These are phyloP conservation scores for Toxotes jaculatrix DNA, from an alignment of 2,113 vertebrate genomes.

Conservation along the genomic window DNA sequence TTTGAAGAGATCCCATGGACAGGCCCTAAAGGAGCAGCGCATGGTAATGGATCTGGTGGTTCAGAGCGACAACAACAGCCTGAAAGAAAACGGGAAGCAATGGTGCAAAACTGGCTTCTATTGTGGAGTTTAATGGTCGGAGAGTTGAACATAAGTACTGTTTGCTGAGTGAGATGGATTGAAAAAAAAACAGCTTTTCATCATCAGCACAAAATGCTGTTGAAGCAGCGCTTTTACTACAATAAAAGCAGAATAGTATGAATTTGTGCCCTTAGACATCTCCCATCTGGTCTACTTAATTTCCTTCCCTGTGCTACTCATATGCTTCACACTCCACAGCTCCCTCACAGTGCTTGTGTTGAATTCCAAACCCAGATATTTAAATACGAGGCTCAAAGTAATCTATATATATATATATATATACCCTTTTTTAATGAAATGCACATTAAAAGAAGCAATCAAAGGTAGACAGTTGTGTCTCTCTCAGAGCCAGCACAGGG, in stretches of 20 bases:
- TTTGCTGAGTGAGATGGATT: constrained; percentile 59
- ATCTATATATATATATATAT: background rate
- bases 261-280: constrained; percentile 61
- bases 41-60: background rate
- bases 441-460: constrained; percentile 10
- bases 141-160: background rate
- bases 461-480: background rate
- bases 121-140: background rate
- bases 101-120: background rate
- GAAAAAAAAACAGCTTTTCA: constrained; percentile 49
- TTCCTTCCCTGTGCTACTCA: constrained; percentile 16
- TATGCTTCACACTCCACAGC: constrained; percentile 6
- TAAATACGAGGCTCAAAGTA: background rate
- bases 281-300: constrained; percentile 61
- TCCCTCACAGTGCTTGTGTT: background rate
- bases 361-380: constrained; percentile 10
- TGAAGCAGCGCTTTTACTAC: constrained; percentile 45
- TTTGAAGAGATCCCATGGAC: constrained; percentile 3
- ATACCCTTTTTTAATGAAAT: constrained; percentile 5
- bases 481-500: background rate
- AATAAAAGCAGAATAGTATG: constrained; percentile 46
- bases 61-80: background rate
- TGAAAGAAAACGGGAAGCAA: background rate
- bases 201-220: constrained; percentile 62
- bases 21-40: background rate